These are phyloP conservation scores for Lymantria monacha DNA, from an alignment of 2,888 invertebrate genomes.

Conservation along the genomic window DNA sequence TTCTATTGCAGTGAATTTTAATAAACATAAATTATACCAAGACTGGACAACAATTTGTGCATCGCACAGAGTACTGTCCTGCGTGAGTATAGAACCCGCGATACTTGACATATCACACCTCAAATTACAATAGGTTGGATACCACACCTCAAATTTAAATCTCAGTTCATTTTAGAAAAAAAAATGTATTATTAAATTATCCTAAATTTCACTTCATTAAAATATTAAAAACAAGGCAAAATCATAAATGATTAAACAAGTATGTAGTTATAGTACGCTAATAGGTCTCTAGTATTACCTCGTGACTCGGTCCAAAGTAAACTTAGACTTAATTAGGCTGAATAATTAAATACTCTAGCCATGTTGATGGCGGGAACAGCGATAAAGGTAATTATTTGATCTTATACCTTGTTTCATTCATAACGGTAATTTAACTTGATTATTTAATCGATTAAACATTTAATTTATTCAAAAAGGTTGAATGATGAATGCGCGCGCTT, in stretches of 20 bases:
- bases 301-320: slow-evolving; percentile 32
- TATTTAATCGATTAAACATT: neutral
- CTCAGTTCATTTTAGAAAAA: too few species aligned
- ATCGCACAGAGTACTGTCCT: too few species aligned
- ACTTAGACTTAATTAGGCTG: slow-evolving; percentile 31
- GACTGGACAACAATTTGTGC: too few species aligned
- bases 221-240: neutral
- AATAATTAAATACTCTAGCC: slow-evolving; percentile 32
- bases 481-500: too few species aligned
- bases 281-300: slow-evolving; percentile 11
- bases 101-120: too few species aligned
- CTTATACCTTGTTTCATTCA: slow-evolving; percentile 18
- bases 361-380: slow-evolving; percentile 20
- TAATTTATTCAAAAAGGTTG: neutral
- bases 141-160: too few species aligned
- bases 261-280: neutral
- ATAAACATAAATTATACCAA: too few species aligned
- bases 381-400: slow-evolving; percentile 37
- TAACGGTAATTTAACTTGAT: slow-evolving; percentile 4
- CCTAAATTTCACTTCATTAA: too few species aligned
- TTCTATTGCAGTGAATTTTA: too few species aligned
- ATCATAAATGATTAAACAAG: neutral
- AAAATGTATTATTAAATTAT: too few species aligned
- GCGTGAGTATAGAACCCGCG: too few species aligned
- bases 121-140: too few species aligned